These are phyloP conservation scores for Mormoops blainvillei DNA, from an alignment of 2,113 vertebrate genomes.

Conservation along the genomic window DNA sequence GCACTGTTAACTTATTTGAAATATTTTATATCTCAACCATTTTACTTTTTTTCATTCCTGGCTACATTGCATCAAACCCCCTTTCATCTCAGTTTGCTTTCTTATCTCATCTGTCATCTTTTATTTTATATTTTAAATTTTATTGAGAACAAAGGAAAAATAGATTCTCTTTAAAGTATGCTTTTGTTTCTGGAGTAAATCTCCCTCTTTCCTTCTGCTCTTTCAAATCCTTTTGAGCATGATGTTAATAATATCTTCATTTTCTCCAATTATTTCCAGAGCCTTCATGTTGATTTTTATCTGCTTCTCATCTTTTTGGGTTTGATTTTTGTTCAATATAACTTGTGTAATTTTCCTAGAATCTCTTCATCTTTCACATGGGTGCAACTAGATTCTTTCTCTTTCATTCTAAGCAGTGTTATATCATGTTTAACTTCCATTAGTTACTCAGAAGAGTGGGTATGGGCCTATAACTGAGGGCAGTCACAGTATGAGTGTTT, in stretches of 20 bases:
- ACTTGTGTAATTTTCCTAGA: neutral
- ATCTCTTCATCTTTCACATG: neutral
- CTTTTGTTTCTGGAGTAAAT: neutral
- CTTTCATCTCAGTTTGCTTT: neutral
- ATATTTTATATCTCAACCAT: neutral
- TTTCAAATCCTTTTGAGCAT: neutral
- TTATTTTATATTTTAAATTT: constrained; percentile 37
- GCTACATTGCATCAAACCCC: neutral
- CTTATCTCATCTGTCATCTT: neutral
- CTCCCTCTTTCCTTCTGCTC: neutral
- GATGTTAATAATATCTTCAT: neutral
- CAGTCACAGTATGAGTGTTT: neutral
- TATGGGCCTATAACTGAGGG: neutral
- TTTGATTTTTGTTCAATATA: neutral
- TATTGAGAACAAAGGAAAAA: constrained; percentile 29
- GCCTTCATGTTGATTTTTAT: neutral
- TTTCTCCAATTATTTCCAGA: neutral
- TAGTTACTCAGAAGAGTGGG: neutral
- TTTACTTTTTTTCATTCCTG: neutral
- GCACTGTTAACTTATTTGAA: constrained; percentile 9
- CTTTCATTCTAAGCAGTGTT: neutral
- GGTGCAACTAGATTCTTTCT: neutral
- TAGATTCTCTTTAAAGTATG: neutral
- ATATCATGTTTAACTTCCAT: neutral
- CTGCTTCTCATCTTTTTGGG: neutral